Percentiles rank a stretch among this genome's conserved stretches.
Conservation (phyloP, 2,888 invertebrate genomes). For the Onchidella celtica region DNA sequence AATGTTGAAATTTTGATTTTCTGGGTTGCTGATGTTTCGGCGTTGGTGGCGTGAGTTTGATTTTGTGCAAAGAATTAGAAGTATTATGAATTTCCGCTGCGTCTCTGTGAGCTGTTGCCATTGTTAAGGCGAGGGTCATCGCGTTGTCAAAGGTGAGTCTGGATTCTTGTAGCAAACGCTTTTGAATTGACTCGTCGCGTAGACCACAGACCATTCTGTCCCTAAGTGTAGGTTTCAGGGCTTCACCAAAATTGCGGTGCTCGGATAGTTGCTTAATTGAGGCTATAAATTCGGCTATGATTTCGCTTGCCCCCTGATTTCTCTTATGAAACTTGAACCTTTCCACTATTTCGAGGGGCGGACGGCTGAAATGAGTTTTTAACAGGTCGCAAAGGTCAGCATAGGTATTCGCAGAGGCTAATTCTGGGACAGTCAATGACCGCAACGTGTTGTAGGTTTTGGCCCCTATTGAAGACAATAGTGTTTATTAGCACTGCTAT, state of each 20-base stretch:
- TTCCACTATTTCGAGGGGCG: neutral
- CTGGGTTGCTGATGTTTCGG: neutral
- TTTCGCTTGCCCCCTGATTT: neutral
- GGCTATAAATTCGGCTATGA: neutral
- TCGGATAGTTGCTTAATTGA: neutral
- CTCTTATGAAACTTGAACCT: slow-evolving; percentile 18
- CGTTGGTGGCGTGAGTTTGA: neutral
- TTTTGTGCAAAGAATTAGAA: neutral
- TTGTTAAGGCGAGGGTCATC: neutral
- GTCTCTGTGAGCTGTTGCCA: slow-evolving; percentile 14
- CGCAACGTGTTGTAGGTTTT: neutral
- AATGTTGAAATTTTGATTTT: neutral
- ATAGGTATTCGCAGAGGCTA: neutral
- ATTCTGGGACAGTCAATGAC: neutral
- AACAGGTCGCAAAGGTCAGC: neutral
- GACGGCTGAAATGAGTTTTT: neutral
- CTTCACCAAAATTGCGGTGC: neutral
- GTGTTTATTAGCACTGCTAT: neutral
- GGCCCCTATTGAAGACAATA: neutral
- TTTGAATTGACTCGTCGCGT: slow-evolving; percentile 8
- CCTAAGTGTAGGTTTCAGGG: neutral
- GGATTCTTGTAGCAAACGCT: neutral
- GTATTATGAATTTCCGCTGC: neutral
- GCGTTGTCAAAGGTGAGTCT: slow-evolving; percentile 5
- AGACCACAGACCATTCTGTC: neutral